Evolutionary conservation across 1,140 invertebrate species (phyloP).

Genomic region (Drosophila fuyamai): DNA sequence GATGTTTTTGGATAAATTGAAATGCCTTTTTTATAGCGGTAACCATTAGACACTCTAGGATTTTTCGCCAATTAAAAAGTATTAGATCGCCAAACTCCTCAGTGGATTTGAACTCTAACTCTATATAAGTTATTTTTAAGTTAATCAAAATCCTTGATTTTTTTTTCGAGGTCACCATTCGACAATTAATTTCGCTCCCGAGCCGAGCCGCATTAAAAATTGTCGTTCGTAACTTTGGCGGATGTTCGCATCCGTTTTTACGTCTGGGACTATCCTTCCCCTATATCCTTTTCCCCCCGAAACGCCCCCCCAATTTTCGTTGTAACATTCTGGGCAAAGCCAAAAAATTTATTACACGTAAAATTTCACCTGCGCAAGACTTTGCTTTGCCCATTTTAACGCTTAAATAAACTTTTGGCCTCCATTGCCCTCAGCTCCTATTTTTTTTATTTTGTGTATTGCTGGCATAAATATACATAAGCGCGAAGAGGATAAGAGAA

Average conservation of each 20-base stretch:
- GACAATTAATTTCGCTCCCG: neutral
- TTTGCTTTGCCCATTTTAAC: constrained; percentile 53
- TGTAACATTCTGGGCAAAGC: constrained; percentile 51
- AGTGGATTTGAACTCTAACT: too few relatives aligned
- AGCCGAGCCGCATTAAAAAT: constrained; percentile 38
- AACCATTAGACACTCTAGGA: too few relatives aligned
- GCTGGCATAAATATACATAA: constrained; percentile 49
- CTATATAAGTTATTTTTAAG: too few relatives aligned
- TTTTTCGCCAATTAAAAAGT: too few relatives aligned
- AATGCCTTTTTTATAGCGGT: too few relatives aligned
- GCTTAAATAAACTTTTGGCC: constrained; percentile 65
- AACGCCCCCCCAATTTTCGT: constrained; percentile 1
- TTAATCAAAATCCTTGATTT: neutral
- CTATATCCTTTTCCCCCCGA: constrained; percentile 1
- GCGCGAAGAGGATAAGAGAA: constrained; percentile 21
- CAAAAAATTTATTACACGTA: constrained; percentile 72
- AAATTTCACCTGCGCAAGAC: constrained; percentile 62
- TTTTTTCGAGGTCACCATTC: constrained; percentile 15
- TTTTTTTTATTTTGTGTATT: constrained; percentile 19
- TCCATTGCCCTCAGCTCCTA: constrained; percentile 8
- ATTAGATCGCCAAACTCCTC: too few relatives aligned
- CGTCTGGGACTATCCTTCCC: constrained; percentile 34
- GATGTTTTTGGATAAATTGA: too few relatives aligned
- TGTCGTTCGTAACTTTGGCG: constrained; percentile 56
- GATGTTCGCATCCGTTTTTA: constrained; percentile 48